A percentile compares a stretch with the other conserved stretches of the same genome.
These are phyloP conservation scores for Oreohelix idahoensis DNA, from an alignment of 1,140 invertebrate genomes.

Conservation along the genomic window DNA sequence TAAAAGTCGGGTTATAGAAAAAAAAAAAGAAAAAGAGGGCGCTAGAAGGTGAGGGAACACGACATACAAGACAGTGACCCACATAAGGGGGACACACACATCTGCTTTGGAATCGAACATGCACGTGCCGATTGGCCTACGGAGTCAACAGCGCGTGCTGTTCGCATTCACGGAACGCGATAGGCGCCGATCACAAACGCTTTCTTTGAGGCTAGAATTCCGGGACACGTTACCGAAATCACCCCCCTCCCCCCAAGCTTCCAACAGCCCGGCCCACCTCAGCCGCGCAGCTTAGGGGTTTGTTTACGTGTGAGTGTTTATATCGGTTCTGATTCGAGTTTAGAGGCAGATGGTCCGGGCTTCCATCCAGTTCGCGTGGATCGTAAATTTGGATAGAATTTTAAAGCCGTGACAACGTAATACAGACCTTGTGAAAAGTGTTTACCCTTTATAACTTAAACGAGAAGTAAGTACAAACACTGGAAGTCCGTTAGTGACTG, in stretches of 20 bases:
- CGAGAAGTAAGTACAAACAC: too few relatives aligned
- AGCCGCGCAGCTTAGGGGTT: neutral
- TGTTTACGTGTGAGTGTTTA: neutral
- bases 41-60: neutral
- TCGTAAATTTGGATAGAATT: neutral
- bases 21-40: too few relatives aligned
- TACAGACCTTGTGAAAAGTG: neutral
- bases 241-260: neutral
- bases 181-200: neutral
- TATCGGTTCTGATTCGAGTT: neutral
- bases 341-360: neutral
- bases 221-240: neutral
- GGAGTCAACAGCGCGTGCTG: neutral
- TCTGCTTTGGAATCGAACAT: neutral
- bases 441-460: neutral
- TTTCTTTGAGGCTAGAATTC: neutral
- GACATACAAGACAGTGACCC: neutral
- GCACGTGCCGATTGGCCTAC: conserved; percentile 1
- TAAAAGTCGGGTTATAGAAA: too few relatives aligned
- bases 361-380: neutral
- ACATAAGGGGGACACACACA: neutral
- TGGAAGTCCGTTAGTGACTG: too few relatives aligned
- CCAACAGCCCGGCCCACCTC: neutral
- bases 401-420: neutral
- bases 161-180: neutral